phyloP scores from a whole-genome alignment of 2,888 invertebrate species.

The Epinotia brunnichana region DNA sequence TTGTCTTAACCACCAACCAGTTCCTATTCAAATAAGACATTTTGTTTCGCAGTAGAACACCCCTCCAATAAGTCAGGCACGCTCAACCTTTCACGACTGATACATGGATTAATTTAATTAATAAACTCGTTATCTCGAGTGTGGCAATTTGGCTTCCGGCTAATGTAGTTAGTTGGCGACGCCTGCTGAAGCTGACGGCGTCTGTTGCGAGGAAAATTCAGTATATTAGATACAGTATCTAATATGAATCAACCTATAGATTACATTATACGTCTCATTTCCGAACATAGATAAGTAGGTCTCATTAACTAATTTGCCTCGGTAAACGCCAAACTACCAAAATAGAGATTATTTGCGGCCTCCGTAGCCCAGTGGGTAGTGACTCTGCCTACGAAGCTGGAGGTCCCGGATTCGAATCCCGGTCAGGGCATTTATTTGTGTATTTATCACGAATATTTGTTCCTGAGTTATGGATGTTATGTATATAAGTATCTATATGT shows the following conservation, averaged over 20 bases:
- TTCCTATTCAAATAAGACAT: background rate
- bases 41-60: background rate
- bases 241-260: background rate
- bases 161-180: slow-evolving; percentile 29
- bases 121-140: slow-evolving; percentile 47
- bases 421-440: too few species aligned
- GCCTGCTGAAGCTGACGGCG: slow-evolving; percentile 27
- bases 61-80: slow-evolving; percentile 34
- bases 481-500: too few species aligned
- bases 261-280: background rate
- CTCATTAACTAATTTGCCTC: too few species aligned
- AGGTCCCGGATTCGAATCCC: too few species aligned
- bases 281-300: too few species aligned
- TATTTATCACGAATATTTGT: too few species aligned
- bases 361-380: too few species aligned
- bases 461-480: too few species aligned
- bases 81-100: slow-evolving; percentile 38
- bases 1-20: background rate
- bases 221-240: slow-evolving; percentile 7
- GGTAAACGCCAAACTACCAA: too few species aligned
- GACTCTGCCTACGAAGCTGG: too few species aligned
- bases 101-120: slow-evolving; percentile 45
- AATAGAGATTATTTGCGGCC: too few species aligned
- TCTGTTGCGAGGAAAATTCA: slow-evolving; percentile 7
- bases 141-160: slow-evolving; percentile 42